Evolutionary conservation across 30 jellyfish, hydroid and myxozoan species (phyloP), one percentile per base, ranked within the genome.

Genomic region (Turritopsis rubra): DNA sequence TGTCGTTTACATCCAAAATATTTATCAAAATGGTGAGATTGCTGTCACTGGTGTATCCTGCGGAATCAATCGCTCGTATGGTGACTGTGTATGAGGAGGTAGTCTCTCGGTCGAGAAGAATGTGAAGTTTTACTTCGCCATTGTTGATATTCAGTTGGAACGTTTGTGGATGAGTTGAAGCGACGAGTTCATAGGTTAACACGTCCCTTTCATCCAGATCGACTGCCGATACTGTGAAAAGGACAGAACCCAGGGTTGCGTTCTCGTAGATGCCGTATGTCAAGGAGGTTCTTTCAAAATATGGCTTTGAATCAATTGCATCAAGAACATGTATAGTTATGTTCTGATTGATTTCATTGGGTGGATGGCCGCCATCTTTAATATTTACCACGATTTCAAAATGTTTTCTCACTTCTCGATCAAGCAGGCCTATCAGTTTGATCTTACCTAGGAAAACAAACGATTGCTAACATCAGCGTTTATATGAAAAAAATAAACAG

Each of bases 1-100:
- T 71, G 60, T 82, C 89, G 75, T 82, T 82, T 0, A 82, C 85
- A 30, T 82, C 89, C 20, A 29, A 20, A 25, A 82, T 29, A 21
- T 29, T 65, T 8, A 81, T 27, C 9, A 86, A 54, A 25, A 81
- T 26, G 16, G 66, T 54, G 18, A 81, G 68, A 20, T n/a, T 53
- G 0, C 29, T 54, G 21, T 21, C 4, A 22, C 30, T 53, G 8
- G 84, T 23, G 16, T 52, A 30, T 8, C 84, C 88, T 0, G 65
- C 88, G 21, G 65, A n/a, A 25, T 81, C 88, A 9, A 23, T 60
- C 7, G 84, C 88, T 27, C 66, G 53, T 21, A 81, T 81, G 8
- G 17, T 13, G 7, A 81, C 26, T 23, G 78, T 53, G 30, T 53
- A 52, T 17, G 0, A 13, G 7, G 84, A 54, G 18, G 26, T 19